Evolutionary conservation across 2,888 invertebrate genomes (phyloP), one percentile per base, ranked within the genome.

Genomic region (Pycnomerus fuliginosus): DNA sequence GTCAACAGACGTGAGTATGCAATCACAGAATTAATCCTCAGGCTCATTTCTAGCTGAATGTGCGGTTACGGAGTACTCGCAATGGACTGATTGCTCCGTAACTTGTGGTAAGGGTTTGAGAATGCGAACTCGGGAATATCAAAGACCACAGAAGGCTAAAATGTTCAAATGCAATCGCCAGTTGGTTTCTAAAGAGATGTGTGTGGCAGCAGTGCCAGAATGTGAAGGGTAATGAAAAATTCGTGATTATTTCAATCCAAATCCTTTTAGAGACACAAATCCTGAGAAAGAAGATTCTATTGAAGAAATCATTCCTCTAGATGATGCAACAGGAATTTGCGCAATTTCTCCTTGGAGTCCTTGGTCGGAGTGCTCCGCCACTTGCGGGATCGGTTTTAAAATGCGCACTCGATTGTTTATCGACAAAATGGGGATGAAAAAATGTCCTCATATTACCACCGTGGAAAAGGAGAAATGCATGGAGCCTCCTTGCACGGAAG

Each of bases 121-220:
- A 61, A 85, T 87, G 80, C 78, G 92, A 58, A 83, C 80, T 42
- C 79, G 94, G 42, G 71, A 77, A 51, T 93, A 90, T 73, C 69
- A 76, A 50, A 71, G 82, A 70, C 82, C 85, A 29, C 79, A 84
- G 60, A 83, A 85, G 65, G 93, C 94, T 3, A 74, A 74, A 53
- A 82, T 82, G 80, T 75, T 81, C 61, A 72, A 79, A 53, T 86
- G 87, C 67, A 76, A 80, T 57, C 73, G 87, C 17, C 87, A 93
- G 71, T 74, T 96, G 62, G 78, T 89, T 29, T 82, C 85, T 40
- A 92, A 91, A 71, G 94, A 95, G 76, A 90, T 92, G 87, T 96
- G 95, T 67, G 87, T 87, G 23, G 88, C 90, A 3, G 72, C 74
- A 10, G 70, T 84, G 17, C 74, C 88, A 0, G 87, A 88, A 70